These are phyloP conservation scores for Dryocosmus kuriphilus DNA, from an alignment of 2,888 invertebrate genomes.

Conservation along the genomic window DNA sequence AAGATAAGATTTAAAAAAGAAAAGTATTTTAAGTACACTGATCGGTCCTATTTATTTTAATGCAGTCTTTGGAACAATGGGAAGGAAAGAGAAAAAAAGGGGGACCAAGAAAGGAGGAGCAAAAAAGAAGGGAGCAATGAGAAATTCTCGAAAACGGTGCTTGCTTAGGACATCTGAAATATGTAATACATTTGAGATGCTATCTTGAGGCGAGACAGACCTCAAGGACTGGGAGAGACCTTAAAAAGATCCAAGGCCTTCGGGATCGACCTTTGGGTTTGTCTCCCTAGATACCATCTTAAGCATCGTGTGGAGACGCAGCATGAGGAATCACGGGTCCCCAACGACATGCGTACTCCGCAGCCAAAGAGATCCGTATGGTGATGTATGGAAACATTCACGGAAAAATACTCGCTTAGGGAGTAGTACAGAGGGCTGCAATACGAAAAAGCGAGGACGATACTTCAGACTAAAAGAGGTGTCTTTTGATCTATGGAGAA, in stretches of 20 bases:
- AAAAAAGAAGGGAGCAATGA: conserved; percentile 13
- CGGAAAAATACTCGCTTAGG: conserved; percentile 44
- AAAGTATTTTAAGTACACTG: neutral
- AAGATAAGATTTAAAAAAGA: conserved; percentile 24
- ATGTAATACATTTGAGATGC: conserved; percentile 23
- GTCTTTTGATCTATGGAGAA: conserved; percentile 47
- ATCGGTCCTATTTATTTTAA: neutral
- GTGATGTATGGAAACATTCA: conserved; percentile 51
- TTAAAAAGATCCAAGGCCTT: conserved; percentile 32
- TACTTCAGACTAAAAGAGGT: conserved; percentile 46
- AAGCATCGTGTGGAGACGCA: conserved; percentile 37
- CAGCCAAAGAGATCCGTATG: conserved; percentile 36
- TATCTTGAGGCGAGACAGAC: conserved; percentile 26
- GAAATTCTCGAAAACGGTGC: conserved; percentile 39
- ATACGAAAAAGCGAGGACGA: conserved; percentile 23
- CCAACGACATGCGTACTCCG: conserved; percentile 30
- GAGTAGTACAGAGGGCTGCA: conserved; percentile 24
- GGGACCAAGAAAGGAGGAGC: neutral
- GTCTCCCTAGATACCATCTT: conserved; percentile 32
- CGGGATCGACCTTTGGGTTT: conserved; percentile 18
- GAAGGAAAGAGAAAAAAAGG: conserved; percentile 1
- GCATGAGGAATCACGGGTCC: conserved; percentile 20
- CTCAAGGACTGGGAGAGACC: conserved; percentile 28
- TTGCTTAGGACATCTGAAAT: conserved; percentile 37
- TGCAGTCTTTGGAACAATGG: neutral